A percentile compares a stretch with the other conserved stretches of the same genome.
phyloP scores from a whole-genome alignment of 2,888 invertebrate species.

The Halictus quadricinctus region DNA sequence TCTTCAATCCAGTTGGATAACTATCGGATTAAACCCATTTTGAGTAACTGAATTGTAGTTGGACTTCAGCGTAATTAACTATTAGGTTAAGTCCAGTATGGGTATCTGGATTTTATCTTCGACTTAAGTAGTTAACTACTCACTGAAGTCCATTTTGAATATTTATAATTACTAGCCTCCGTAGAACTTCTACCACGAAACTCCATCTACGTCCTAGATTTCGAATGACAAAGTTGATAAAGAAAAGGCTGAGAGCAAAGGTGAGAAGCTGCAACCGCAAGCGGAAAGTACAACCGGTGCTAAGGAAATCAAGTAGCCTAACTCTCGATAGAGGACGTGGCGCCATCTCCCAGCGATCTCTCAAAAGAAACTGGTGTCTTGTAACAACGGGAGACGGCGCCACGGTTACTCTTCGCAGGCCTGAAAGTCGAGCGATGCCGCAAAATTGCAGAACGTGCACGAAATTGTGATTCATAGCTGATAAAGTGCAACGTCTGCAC shows the following conservation, averaged over 20 bases:
- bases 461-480: conserved; percentile 21
- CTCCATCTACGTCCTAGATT: neutral
- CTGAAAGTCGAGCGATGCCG: conserved; percentile 10
- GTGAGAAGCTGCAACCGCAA: neutral
- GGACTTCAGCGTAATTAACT: neutral
- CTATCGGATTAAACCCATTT: too few relatives aligned
- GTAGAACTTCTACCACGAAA: neutral
- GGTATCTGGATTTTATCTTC: neutral
- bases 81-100: neutral
- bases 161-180: neutral
- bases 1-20: neutral
- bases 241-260: neutral
- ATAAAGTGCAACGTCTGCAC: neutral
- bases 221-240: neutral
- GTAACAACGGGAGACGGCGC: conserved; percentile 57
- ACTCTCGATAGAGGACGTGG: neutral
- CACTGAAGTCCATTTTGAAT: neutral
- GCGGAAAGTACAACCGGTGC: neutral
- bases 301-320: neutral
- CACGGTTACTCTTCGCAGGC: conserved; percentile 20
- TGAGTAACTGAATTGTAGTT: neutral
- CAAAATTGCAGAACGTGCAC: conserved; percentile 13
- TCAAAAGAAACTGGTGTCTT: conserved; percentile 16
- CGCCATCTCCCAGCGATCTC: conserved; percentile 39
- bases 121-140: neutral